Evolutionary conservation across 1,140 invertebrate species (phyloP), one percentile per base, ranked within the genome.

Genomic region (Dendroctonus ponderosae): DNA sequence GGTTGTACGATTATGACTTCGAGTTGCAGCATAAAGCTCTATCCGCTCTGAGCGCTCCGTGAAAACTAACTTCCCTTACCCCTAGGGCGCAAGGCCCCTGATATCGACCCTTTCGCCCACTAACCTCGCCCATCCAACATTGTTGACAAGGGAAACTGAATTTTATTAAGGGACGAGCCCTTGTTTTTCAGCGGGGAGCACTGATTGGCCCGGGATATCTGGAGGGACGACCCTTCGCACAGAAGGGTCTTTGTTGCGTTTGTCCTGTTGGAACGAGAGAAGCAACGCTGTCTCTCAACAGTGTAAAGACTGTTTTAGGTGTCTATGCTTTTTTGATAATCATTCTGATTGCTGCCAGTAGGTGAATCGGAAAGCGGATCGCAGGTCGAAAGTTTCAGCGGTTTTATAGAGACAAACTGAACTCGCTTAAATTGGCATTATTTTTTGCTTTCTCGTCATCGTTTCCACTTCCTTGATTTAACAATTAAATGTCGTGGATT

Each of bases 81-180:
- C 56, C 68, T 67, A 74, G 67, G 74, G 75, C 75, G 75, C 75
- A 74, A 73, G 70, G 71, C 71, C 75, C 56, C 76, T 76, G 77
- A 79, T 80, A 80, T 82, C 79, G 79, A 72, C 82, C 80, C 81
- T 79, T 72, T 66, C 73, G 74, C 63, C 74, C 71, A 70, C 76
- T 68, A 57, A 67, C 58, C 67, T 70, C 70, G 71, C 67, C 64
- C 66, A 70, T 70, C 66, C 70, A 71, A 70, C 53, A 14, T n/a
- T 50, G 53, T 56, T 65, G 62, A 65, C 69, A 70, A 58, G 52
- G 67, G 68, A 56, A 68, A 72, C 46, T 58, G 68, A 68, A 67
- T 65, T 71, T 70, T 72, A 71, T 73, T 72, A 72, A 71, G 63
- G 58, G 71, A 72, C 72, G 64, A 58, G 67, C 72, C 72, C 72